phyloP scores from a whole-genome alignment of 2,888 invertebrate genomes.

The Macrophya annulata region DNA sequence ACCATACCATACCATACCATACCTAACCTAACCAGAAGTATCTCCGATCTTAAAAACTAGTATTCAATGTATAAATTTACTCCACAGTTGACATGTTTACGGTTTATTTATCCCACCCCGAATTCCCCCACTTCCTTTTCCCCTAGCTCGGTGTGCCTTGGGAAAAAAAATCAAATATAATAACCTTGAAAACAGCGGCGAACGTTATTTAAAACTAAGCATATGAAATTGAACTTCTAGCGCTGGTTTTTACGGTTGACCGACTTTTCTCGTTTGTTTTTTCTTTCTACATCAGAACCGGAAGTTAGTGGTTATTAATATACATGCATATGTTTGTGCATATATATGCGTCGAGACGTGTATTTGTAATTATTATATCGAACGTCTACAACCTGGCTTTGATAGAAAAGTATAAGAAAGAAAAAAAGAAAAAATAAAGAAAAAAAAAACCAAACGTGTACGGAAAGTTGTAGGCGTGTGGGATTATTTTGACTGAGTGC shows the following conservation, averaged over 20 bases:
- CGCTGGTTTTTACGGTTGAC: constrained; percentile 17
- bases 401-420: background rate
- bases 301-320: constrained; percentile 20
- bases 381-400: background rate
- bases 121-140: background rate
- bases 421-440: background rate
- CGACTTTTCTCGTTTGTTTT: constrained; percentile 30
- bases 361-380: constrained; percentile 16
- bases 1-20: background rate
- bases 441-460: background rate
- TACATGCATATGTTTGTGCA: constrained; percentile 13
- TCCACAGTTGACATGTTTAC: constrained; percentile 16
- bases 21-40: background rate
- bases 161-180: background rate
- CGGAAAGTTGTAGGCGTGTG: constrained; percentile 15
- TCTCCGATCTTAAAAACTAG: background rate
- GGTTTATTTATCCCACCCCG: background rate
- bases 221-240: constrained; percentile 30
- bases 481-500: constrained; percentile 31
- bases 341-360: background rate
- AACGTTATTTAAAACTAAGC: constrained; percentile 15
- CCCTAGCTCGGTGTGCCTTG: background rate
- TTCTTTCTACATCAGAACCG: constrained; percentile 26
- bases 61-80: background rate
- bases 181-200: constrained; percentile 3